Evolutionary conservation across 2,888 invertebrate genomes (phyloP).

Genomic region (Drosophila neotestacea): DNA sequence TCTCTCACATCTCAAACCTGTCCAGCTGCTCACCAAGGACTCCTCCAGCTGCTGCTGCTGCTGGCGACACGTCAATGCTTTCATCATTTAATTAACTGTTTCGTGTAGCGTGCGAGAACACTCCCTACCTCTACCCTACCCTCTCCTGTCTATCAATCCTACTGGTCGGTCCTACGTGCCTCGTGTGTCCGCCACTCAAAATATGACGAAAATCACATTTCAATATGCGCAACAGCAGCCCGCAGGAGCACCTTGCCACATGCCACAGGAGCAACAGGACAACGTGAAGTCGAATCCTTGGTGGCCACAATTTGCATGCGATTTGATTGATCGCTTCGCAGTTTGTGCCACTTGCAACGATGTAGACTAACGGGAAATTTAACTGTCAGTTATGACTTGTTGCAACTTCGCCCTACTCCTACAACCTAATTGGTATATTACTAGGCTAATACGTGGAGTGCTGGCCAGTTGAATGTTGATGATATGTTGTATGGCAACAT

Average conservation of each 20-base stretch:
- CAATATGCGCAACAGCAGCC: constrained; percentile 47
- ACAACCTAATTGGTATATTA: constrained; percentile 29
- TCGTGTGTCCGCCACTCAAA: constrained; percentile 43
- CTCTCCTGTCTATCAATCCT: neutral
- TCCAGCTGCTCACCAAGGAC: neutral
- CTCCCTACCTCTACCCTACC: neutral
- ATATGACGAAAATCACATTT: constrained; percentile 64
- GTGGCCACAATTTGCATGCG: constrained; percentile 66
- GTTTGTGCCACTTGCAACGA: constrained; percentile 25
- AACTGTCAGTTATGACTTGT: constrained; percentile 49
- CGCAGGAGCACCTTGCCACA: constrained; percentile 1
- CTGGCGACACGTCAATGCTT: constrained; percentile 76
- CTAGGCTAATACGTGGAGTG: constrained; percentile 10
- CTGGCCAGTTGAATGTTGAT: neutral
- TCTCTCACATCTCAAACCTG: constrained; percentile 17
- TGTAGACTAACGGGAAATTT: constrained; percentile 67
- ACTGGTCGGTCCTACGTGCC: constrained; percentile 19
- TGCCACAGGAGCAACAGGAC: constrained; percentile 11
- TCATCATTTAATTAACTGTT: constrained; percentile 82
- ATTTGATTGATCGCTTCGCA: constrained; percentile 65
- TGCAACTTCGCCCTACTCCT: constrained; percentile 23
- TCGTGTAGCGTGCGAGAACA: constrained; percentile 51
- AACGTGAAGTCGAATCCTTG: constrained; percentile 26
- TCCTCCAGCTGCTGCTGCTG: constrained; percentile 23
- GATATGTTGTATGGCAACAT: neutral